A percentile compares a stretch with the other conserved stretches of the same genome.
Conservation (phyloP, 2,113 vertebrate species). For the Oreochromis aureus region DNA sequence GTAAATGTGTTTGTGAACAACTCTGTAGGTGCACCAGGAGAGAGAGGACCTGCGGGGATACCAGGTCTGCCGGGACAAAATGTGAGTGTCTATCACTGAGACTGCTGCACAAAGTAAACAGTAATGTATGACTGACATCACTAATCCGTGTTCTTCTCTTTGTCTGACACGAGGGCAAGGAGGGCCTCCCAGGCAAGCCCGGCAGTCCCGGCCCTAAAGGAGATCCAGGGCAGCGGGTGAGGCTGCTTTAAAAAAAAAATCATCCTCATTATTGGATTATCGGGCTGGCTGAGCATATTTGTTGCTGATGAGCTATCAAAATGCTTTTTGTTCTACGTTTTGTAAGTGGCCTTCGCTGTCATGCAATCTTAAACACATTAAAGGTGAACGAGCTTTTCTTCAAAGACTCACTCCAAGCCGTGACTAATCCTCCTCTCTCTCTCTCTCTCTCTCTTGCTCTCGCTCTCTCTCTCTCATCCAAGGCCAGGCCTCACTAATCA, state of each 20-base stretch:
- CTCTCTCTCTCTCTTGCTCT: background rate
- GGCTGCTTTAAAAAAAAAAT: conserved; percentile 16
- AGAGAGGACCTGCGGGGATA: conserved; percentile 76
- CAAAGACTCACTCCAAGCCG: conserved; percentile 38
- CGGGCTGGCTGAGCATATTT: conserved; percentile 4
- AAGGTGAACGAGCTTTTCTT: conserved; percentile 49
- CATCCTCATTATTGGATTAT: conserved; percentile 13
- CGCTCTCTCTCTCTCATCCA: background rate
- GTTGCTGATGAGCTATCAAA: conserved; percentile 20
- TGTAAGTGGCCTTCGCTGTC: conserved; percentile 13
- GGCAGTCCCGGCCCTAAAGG: conserved; percentile 74
- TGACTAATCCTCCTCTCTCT: conserved; percentile 50
- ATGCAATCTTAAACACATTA: conserved; percentile 43
- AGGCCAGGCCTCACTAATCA: conserved; percentile 52
- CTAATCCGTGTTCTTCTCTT: background rate
- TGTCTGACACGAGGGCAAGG: conserved; percentile 58
- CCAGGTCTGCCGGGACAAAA: conserved; percentile 79
- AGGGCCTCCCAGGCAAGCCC: conserved; percentile 67
- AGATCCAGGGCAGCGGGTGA: conserved; percentile 76
- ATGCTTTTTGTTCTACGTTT: conserved; percentile 24
- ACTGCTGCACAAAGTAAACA: background rate
- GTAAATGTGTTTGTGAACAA: background rate
- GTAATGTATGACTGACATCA: background rate
- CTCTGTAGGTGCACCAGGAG: conserved; percentile 69
- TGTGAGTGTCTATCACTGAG: conserved; percentile 62